phyloP scores from a whole-genome alignment of 2,888 invertebrate species.

The Halocaridina rubra region DNA sequence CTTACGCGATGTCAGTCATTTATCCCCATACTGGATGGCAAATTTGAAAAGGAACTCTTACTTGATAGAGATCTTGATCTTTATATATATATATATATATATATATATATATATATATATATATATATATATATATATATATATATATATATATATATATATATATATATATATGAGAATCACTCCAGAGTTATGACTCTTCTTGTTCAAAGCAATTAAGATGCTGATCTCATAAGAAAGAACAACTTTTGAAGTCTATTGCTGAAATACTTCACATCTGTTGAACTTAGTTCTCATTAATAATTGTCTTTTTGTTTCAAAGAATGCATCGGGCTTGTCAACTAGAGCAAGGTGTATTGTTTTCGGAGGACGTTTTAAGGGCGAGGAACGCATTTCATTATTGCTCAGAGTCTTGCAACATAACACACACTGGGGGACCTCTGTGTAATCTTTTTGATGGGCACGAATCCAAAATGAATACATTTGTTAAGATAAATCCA shows the following conservation, averaged over 20 bases:
- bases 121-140: too few relatives aligned
- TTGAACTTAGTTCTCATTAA: conserved; percentile 26
- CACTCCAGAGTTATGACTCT: conserved; percentile 6
- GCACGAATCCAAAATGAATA: conserved; percentile 36
- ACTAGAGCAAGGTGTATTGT: conserved; percentile 30
- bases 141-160: too few relatives aligned
- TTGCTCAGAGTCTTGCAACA: conserved; percentile 23
- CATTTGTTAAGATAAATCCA: neutral
- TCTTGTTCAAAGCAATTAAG: neutral
- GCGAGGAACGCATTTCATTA: conserved; percentile 33
- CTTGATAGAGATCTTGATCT: neutral
- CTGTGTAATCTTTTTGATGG: conserved; percentile 31
- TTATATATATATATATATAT: too few relatives aligned
- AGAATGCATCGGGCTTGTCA: conserved; percentile 37
- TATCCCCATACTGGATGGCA: neutral
- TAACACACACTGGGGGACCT: conserved; percentile 30
- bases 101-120: too few relatives aligned
- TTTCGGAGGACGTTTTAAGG: conserved; percentile 20
- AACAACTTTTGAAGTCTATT: too few relatives aligned
- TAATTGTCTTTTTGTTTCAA: conserved; percentile 24
- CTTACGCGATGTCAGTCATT: neutral
- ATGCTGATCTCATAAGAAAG: neutral
- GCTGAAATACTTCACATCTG: conserved; percentile 13
- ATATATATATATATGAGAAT: conserved; percentile 1
- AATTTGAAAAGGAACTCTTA: neutral